Evolutionary conservation across 2,888 invertebrate genomes (phyloP).

Genomic region (Lasioglossum vierecki): DNA sequence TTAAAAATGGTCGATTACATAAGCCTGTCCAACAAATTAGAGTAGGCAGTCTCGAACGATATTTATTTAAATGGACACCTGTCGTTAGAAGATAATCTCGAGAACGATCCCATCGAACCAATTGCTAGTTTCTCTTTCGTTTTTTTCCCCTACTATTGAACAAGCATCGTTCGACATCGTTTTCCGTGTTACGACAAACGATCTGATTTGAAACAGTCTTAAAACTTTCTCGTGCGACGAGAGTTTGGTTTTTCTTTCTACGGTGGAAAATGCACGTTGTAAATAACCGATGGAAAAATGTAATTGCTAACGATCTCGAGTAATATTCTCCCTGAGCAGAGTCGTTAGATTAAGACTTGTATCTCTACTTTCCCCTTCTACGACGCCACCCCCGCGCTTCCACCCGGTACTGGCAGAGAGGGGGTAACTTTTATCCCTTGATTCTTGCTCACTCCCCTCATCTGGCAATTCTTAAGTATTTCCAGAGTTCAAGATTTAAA

Average conservation of each 20-base stretch:
- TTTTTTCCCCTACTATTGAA: neutral
- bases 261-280: constrained; percentile 24
- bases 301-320: neutral
- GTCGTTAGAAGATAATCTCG: neutral
- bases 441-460: no score
- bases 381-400: no score
- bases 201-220: neutral
- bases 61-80: neutral
- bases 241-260: constrained; percentile 20
- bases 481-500: no score
- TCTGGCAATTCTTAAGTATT: no score
- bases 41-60: neutral
- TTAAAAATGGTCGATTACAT: no score
- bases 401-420: no score
- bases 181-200: constrained; percentile 15
- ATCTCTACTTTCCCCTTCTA: no score
- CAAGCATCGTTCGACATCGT: constrained; percentile 17
- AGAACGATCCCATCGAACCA: neutral
- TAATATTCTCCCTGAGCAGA: neutral
- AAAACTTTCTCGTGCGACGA: constrained; percentile 41
- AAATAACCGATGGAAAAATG: neutral
- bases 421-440: no score
- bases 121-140: neutral
- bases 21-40: neutral
- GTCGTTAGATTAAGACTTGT: no score